Evolutionary conservation across 2,113 vertebrate species (phyloP).

Genomic region (Seriola dumerili): DNA sequence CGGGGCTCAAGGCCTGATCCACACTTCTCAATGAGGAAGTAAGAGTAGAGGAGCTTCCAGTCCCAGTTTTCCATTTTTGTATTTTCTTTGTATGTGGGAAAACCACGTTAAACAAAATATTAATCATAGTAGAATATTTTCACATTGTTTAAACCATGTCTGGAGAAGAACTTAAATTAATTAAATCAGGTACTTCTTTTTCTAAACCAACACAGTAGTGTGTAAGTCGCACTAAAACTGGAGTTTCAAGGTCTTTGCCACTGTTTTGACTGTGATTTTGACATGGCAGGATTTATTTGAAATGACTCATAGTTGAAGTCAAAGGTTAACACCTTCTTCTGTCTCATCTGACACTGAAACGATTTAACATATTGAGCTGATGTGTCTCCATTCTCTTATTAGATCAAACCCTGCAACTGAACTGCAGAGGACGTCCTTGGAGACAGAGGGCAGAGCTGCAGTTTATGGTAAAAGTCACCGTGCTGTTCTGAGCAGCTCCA

Average conservation of each 20-base stretch:
- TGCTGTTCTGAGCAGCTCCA: constrained; percentile 63
- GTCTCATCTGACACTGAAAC: constrained; percentile 58
- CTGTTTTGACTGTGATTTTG: neutral
- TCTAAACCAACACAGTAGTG: neutral
- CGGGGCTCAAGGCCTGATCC: too few relatives aligned
- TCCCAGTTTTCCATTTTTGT: too few relatives aligned
- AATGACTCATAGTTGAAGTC: constrained; percentile 58
- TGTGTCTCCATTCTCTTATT: constrained; percentile 73
- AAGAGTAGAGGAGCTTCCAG: too few relatives aligned
- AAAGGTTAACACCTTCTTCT: constrained; percentile 58
- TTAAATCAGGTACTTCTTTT: neutral
- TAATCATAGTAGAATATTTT: too few relatives aligned
- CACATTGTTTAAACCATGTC: too few relatives aligned
- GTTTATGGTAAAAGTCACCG: constrained; percentile 73
- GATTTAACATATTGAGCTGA: constrained; percentile 54
- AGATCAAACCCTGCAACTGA: constrained; percentile 57
- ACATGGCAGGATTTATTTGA: constrained; percentile 33
- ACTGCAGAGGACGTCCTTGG: constrained; percentile 66
- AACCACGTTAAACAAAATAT: too few relatives aligned
- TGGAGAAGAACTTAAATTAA: neutral
- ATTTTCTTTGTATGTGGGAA: too few relatives aligned
- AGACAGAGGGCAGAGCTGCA: constrained; percentile 71
- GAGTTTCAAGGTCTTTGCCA: constrained; percentile 12
- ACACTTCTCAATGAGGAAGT: too few relatives aligned
- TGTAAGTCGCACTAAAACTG: neutral